Conservation (phyloP, 2,797 vertebrate species). For the Periophthalmus magnuspinnatus region DNA sequence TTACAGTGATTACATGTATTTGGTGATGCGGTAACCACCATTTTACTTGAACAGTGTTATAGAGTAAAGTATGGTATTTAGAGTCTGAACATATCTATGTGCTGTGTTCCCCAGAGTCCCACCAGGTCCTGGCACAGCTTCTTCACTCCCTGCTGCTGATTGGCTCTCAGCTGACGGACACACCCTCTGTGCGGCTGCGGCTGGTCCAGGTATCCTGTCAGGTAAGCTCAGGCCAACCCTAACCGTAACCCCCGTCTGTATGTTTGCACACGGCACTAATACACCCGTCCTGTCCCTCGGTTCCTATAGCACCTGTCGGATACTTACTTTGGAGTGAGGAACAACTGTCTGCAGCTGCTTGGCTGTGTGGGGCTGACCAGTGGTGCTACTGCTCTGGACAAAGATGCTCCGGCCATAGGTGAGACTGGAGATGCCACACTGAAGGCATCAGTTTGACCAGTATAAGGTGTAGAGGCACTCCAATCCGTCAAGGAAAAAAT, state of each 20-base stretch:
- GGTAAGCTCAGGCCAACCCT: slow-evolving; percentile 76
- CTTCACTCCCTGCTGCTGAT: slow-evolving; percentile 91
- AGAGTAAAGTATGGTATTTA: neutral
- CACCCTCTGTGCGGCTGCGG: slow-evolving; percentile 77
- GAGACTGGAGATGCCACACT: slow-evolving; percentile 36
- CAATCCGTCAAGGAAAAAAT: too few relatives aligned
- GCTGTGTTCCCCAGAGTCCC: slow-evolving; percentile 82
- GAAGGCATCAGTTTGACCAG: too few relatives aligned
- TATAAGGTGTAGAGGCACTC: too few relatives aligned
- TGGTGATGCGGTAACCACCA: too few relatives aligned
- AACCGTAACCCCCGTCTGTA: neutral
- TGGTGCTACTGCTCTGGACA: slow-evolving; percentile 78
- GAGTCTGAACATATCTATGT: slow-evolving; percentile 3
- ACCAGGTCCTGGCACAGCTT: slow-evolving; percentile 94
- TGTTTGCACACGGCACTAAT: neutral
- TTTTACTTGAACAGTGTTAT: too few relatives aligned
- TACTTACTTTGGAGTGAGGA: slow-evolving; percentile 92
- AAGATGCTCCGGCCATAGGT: slow-evolving; percentile 60
- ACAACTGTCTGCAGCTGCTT: slow-evolving; percentile 92
- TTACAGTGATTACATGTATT: too few relatives aligned
- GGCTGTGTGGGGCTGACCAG: slow-evolving; percentile 89
- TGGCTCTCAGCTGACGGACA: slow-evolving; percentile 87
- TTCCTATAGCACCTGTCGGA: slow-evolving; percentile 84
- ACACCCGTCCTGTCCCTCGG: neutral
- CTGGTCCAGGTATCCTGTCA: slow-evolving; percentile 92